Percentiles rank a stretch among this genome's conserved stretches.
These are phyloP conservation scores for Tragelaphus oryx DNA, from an alignment of 2,797 vertebrate species.

Conservation along the genomic window DNA sequence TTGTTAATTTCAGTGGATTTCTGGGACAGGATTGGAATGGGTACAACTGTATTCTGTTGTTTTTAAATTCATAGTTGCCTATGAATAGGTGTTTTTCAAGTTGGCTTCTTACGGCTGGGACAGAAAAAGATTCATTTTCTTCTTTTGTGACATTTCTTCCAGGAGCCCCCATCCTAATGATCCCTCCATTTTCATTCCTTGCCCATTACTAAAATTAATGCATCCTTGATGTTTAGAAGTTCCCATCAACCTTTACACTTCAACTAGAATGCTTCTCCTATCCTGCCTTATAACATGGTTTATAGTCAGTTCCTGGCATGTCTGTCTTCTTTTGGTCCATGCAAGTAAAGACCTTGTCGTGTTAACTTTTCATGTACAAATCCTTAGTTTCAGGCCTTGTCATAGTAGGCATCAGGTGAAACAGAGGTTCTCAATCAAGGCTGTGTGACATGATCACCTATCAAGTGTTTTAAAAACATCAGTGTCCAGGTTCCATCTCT, in stretches of 20 bases:
- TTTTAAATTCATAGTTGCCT: not conserved
- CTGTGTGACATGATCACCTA: not conserved
- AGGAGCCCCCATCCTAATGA: not conserved
- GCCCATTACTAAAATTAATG: not conserved
- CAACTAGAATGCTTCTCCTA: not conserved
- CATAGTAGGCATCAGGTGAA: not conserved
- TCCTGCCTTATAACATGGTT: not conserved
- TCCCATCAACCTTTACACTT: not conserved
- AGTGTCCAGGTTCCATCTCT: not conserved
- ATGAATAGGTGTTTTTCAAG: not conserved
- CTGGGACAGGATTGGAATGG: not conserved
- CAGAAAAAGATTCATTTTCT: not conserved
- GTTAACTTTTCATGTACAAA: not conserved
- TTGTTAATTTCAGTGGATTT: not conserved
- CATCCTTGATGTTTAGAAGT: not conserved
- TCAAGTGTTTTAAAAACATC: not conserved
- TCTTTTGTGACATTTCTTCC: not conserved
- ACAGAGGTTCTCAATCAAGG: not conserved
- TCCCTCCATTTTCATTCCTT: not conserved
- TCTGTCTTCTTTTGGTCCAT: not conserved
- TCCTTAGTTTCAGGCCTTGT: not conserved
- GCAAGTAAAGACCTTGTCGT: not conserved
- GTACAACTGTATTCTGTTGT: not conserved
- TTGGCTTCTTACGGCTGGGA: not conserved
- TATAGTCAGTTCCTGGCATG: not conserved